Base-by-base conservation (phyloP, 2,113 vertebrate genomes). In the Calypte anna region DNA sequence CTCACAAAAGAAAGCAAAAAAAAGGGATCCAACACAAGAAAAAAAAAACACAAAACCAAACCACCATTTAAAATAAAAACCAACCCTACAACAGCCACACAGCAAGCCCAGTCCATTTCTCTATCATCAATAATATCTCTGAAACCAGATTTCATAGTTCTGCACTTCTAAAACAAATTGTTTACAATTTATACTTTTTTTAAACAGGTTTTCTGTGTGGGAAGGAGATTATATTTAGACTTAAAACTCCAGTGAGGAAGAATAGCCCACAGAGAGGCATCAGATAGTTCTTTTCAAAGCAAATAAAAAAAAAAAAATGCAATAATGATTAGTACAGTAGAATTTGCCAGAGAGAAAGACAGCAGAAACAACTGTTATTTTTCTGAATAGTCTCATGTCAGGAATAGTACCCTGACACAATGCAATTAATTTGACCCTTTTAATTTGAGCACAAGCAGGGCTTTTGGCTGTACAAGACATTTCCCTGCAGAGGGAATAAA, bases 161-260 rank as follows among this genome's bases (percentile, higher is more conserved):
- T 74, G 59, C 40, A 54, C 40, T 84, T 73, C 70, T 75, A 30
- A 69, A 90, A 67, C 33, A 74, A 74, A 50, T 25, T 80, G 93
- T 92, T 94, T 82, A 89, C 61, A 48, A 25, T 28, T 2, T 21
- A 48, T 48, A 4, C 31, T 69, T 62, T 83, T 70, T 46, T 12
- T 5, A 59, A 72, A 17, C 28, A 48, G 48, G 54, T 58, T 82
- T 86, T n/a, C 75, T 92, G 80, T 0, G 21, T 74, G 75, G 82
- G 90, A 88, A 88, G 80, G 59, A 69, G 78, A 67, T 96, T 95
- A 88, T 92, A 95, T 86, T 95, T 96, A 93, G 81, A 73, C 67
- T 90, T 82, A 79, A 94, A 91, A 93, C 66, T 80, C 69, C 62
- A 46, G n/a, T 1, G 23, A 46, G 70, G 58, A 82, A 20, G 27